Base-by-base conservation (phyloP, 2,888 invertebrate species). In the Eutolmus rufibarbis region DNA sequence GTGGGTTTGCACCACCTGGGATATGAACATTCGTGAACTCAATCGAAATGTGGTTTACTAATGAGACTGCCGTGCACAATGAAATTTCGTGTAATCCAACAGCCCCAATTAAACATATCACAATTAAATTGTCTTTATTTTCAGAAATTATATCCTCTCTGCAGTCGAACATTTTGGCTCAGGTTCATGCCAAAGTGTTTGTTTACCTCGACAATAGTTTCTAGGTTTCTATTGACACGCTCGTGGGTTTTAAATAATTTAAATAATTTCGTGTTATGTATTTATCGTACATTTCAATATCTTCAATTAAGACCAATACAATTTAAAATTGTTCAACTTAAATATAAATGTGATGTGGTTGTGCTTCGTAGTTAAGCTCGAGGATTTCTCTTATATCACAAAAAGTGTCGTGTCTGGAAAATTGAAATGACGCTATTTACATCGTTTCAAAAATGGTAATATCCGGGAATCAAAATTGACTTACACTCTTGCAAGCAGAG, bases 41-140 rank as follows among this genome's bases (percentile, higher is more conserved):
- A 78, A 78, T 78, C 78, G 78, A 78, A 78, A 78, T 78, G 19
- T 78, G 78, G 78, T 78, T 43, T 78, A 23, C 78, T 78, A 78
- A 78, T 78, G 78, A 40, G 78, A 78, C 43, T 19, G 78, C 78
- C 23, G 78, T 78, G 78, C 19, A 40, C 78, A 78, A 46, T 78
- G 78, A 12, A 78, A 40, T 19, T 66, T 19, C n/a, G 19, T 78
- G 78, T 78, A 78, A 78, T 40, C 43, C 43, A 43, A 34, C 40
- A 14, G 37, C 23, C 23, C 40, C 43, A 78, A 78, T 78, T 78
- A 78, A 78, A 23, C 78, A 78, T 23, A 78, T 78, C 40, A 78
- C 66, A 78, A 40, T 34, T 77, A 77, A 77, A 77, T 37, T 78
- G 78, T 43, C 78, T 43, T 43, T 78, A 78, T 66, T 23, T 66